These are phyloP conservation scores for Leptopterna dolabrata DNA, from an alignment of 2,888 invertebrate genomes.

Conservation along the genomic window DNA sequence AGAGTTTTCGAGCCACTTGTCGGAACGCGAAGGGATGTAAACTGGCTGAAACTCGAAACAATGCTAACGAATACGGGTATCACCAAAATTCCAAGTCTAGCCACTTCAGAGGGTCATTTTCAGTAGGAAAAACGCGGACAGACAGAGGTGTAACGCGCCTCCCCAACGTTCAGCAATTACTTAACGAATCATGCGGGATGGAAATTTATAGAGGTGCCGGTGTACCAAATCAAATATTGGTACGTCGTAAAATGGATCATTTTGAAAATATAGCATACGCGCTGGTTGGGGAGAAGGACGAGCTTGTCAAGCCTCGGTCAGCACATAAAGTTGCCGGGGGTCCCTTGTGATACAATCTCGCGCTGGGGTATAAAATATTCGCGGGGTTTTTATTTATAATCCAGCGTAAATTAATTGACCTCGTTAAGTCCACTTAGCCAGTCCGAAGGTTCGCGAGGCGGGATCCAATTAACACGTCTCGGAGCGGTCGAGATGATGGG, in stretches of 20 bases:
- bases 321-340: neutral
- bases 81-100: too few species aligned
- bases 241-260: neutral
- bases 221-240: neutral
- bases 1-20: too few species aligned
- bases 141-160: too few species aligned
- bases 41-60: too few species aligned
- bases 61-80: too few species aligned
- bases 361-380: constrained; percentile 34
- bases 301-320: neutral
- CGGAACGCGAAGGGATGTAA: too few species aligned
- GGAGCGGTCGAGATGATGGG: neutral
- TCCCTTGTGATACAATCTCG: constrained; percentile 31
- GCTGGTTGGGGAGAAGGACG: neutral
- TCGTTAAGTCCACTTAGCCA: neutral
- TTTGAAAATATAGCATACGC: neutral
- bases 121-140: too few species aligned
- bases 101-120: too few species aligned
- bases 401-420: constrained; percentile 26
- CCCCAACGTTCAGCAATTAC: too few species aligned
- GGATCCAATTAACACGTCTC: neutral
- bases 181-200: too few species aligned
- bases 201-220: too few species aligned
- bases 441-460: neutral
- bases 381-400: neutral